Percentiles rank a stretch among this genome's conserved stretches.
Conservation (phyloP, 1,140 invertebrate species). For the Drosophila takahashii region DNA sequence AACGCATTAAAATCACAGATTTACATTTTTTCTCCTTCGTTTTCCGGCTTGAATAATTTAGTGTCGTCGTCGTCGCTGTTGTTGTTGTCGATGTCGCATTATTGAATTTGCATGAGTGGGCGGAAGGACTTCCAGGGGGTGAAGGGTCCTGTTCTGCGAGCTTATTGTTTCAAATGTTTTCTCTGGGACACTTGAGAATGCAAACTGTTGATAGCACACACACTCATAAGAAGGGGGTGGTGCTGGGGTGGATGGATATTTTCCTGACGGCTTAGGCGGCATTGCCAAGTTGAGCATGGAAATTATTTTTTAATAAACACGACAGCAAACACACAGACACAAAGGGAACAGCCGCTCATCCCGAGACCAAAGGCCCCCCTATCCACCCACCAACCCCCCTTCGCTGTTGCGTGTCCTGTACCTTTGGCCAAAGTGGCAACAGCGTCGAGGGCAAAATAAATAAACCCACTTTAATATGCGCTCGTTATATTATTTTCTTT, state of each 20-base stretch:
- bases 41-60: constrained; percentile 73
- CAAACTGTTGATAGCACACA: constrained; percentile 48
- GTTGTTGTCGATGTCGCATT: constrained; percentile 60
- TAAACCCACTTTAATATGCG: constrained; percentile 83
- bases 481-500: constrained; percentile 84
- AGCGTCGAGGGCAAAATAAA: constrained; percentile 80
- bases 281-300: constrained; percentile 73
- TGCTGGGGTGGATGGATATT: constrained; percentile 10
- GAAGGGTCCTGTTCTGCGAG: constrained; percentile 47
- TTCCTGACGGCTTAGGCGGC: constrained; percentile 47
- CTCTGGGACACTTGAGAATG: constrained; percentile 50
- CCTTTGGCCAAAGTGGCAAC: constrained; percentile 69
- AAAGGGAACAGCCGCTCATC: constrained; percentile 34
- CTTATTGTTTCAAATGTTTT: constrained; percentile 80
- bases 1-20: constrained; percentile 84
- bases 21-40: constrained; percentile 71
- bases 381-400: neutral
- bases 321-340: constrained; percentile 59
- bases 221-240: neutral
- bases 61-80: constrained; percentile 62
- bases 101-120: constrained; percentile 69
- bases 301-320: constrained; percentile 84
- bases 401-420: constrained; percentile 38
- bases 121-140: too few species aligned
- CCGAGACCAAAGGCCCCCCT: constrained; percentile 2